phyloP scores from a whole-genome alignment of 2,797 vertebrate genomes.

The Natrix natrix region DNA sequence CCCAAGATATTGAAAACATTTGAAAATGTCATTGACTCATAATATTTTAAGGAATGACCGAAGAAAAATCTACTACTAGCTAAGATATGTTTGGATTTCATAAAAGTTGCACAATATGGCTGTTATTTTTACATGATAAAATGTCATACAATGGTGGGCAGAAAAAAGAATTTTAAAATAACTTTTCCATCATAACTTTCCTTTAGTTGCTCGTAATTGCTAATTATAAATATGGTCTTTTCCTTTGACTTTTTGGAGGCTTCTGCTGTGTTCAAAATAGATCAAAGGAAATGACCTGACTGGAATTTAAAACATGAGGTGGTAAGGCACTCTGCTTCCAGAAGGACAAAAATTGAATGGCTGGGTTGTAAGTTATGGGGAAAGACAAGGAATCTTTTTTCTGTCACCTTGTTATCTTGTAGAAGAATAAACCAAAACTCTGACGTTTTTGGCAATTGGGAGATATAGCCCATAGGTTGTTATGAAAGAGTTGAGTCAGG shows the following conservation, averaged over 20 bases:
- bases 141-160: constrained; percentile 8
- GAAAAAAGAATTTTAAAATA: background rate
- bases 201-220: constrained; percentile 22
- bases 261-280: constrained; percentile 7
- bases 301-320: constrained; percentile 13
- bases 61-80: constrained; percentile 9
- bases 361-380: constrained; percentile 43
- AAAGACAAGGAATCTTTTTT: constrained; percentile 40
- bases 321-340: background rate
- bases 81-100: background rate
- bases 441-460: background rate
- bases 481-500: background rate
- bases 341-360: constrained; percentile 39
- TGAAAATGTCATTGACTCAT: background rate
- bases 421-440: constrained; percentile 22
- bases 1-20: constrained; percentile 20
- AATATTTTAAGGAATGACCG: background rate
- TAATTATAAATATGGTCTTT: background rate
- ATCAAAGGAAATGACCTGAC: background rate
- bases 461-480: background rate
- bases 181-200: constrained; percentile 1
- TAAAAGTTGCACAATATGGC: background rate
- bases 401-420: constrained; percentile 47
- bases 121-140: constrained; percentile 17
- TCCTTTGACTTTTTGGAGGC: background rate